Conservation (phyloP, 2,888 invertebrate species). For the Cylloceria caligata region DNA sequence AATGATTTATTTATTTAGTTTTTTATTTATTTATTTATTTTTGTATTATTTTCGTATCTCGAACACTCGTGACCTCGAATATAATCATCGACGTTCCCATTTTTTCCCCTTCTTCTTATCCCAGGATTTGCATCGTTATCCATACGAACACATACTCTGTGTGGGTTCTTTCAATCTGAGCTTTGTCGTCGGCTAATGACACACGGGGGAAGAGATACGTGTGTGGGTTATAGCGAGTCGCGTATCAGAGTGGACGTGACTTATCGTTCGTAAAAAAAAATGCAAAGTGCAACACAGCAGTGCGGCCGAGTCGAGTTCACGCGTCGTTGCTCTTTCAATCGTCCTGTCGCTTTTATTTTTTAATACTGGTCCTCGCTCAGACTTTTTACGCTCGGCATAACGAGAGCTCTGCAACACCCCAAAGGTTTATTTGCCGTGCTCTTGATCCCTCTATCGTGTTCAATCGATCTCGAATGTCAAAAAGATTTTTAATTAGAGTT, state of each 20-base stretch:
- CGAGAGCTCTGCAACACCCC: neutral
- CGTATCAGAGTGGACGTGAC: conserved; percentile 27
- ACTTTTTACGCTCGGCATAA: conserved; percentile 22
- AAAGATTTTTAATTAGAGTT: neutral
- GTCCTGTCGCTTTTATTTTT: neutral
- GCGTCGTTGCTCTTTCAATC: conserved; percentile 34
- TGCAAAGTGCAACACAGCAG: conserved; percentile 35
- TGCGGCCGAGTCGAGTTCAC: conserved; percentile 11
- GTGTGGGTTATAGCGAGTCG: conserved; percentile 33
- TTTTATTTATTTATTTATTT: neutral
- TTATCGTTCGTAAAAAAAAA: conserved; percentile 39
- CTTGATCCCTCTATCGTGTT: neutral
- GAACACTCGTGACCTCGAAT: conserved; percentile 8
- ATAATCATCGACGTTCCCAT: conserved; percentile 6
- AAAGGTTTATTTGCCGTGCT: neutral
- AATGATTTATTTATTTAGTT: no score
- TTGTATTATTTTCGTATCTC: neutral
- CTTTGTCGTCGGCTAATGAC: conserved; percentile 13
- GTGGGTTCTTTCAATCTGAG: neutral
- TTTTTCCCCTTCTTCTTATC: conserved; percentile 17
- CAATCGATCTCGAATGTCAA: neutral
- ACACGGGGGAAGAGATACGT: neutral
- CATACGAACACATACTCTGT: conserved; percentile 15
- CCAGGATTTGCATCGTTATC: conserved; percentile 57
- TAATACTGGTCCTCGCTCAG: neutral